A percentile compares a stretch with the other conserved stretches of the same genome.
These are phyloP conservation scores for Caenorhabditis panamensis DNA, from an alignment of 2,888 invertebrate genomes.

Conservation along the genomic window DNA sequence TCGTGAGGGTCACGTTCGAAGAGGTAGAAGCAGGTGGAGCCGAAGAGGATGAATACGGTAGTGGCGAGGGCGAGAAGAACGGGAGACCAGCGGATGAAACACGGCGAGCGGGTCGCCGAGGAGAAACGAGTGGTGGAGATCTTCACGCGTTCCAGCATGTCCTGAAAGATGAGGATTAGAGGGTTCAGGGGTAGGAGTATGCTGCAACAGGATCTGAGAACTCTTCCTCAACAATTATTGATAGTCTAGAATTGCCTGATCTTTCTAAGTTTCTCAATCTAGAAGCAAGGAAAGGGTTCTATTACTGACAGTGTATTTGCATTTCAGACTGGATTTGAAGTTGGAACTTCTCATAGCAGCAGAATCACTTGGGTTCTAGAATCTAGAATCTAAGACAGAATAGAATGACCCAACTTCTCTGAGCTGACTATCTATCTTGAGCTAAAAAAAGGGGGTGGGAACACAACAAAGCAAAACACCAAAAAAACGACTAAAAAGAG, in stretches of 20 bases:
- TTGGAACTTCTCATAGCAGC: too few species aligned
- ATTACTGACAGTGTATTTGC: too few species aligned
- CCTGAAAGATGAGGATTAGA: slow-evolving; percentile 36
- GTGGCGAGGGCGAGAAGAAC: slow-evolving; percentile 58
- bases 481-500: slow-evolving; percentile 11
- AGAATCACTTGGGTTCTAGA: too few species aligned
- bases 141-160: slow-evolving; percentile 62
- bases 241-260: too few species aligned
- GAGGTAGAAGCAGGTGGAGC: slow-evolving; percentile 73
- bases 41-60: slow-evolving; percentile 71
- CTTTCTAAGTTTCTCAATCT: too few species aligned
- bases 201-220: too few species aligned
- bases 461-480: not conserved
- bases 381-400: too few species aligned
- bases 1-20: slow-evolving; percentile 74
- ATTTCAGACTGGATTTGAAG: too few species aligned
- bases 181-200: too few species aligned
- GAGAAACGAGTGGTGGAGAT: slow-evolving; percentile 47
- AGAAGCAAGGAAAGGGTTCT: too few species aligned
- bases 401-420: not conserved
- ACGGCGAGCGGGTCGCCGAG: slow-evolving; percentile 54
- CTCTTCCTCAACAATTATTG: too few species aligned
- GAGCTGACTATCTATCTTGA: not conserved
- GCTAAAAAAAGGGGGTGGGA: too few species aligned
- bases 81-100: slow-evolving; percentile 48